Base-by-base conservation (phyloP, 2,888 invertebrate genomes). In the Steinernema hermaphroditum region DNA sequence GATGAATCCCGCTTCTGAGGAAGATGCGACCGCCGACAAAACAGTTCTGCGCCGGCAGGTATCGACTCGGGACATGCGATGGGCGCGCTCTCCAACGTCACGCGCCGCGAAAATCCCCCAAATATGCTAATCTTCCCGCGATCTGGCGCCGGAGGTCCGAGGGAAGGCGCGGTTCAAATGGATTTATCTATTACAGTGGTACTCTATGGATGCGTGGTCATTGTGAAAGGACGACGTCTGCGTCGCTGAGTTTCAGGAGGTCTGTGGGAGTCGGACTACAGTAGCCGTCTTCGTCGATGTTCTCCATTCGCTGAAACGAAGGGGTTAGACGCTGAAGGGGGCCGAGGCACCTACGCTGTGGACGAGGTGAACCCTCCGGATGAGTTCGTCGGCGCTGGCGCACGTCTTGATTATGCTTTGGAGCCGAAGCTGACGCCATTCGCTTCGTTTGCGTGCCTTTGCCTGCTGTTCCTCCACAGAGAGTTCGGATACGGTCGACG, bases 251-350 rank as follows among this genome's bases (percentile, higher is more conserved):
- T 14, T 2, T 54, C n/a, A 27, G 12, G 50, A 4, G 2, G 24
- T 50, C 50, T 24, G 50, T 22, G 22, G 50, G 50, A 29, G 62
- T 19, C 32, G 62, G 32, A 32, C 62, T 62, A 16, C 14, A 16
- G 34, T 16, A 62, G 29, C 34, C 62, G 62, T 62, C 62, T 34
- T 62, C 62, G 62, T 32, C 19, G 16, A 62, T 62, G 34, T 62
- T 62, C 32, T 62, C 62, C 62, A 62, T 62, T 16, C 62, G 29
- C 62, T 62, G 62, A 62, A 62, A 62, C 22, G 50, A 16, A 32
- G 16, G 32, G 32, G 62, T 29, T 62, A 50, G 50, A 50, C 19
- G 12, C 50, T 22, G 24, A 50, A 24, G 24, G 12, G 22, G 50
- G 12, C 24, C 12, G 62, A 16, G 34, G 62, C 29, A 62, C 62